Evolutionary conservation across 2,797 vertebrate genomes (phyloP).

Genomic region (Sitta carolinensis): DNA sequence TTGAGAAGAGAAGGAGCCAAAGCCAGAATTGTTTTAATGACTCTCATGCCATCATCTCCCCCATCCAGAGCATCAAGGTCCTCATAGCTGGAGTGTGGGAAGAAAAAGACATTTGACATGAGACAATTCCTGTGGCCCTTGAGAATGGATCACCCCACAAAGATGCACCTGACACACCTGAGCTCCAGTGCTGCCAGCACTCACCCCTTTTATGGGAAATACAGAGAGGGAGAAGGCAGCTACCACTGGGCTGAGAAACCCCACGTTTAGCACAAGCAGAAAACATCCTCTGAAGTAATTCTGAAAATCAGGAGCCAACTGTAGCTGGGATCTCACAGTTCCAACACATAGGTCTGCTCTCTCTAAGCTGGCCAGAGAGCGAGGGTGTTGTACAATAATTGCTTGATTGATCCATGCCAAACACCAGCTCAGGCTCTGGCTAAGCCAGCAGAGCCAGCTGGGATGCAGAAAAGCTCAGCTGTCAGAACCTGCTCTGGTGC

Average conservation of each 20-base stretch:
- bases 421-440: not conserved
- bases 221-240: not conserved
- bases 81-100: constrained; percentile 83
- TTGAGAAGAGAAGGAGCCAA: constrained; percentile 83
- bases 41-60: constrained; percentile 85
- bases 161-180: not conserved
- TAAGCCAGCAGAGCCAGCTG: not conserved
- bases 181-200: not conserved
- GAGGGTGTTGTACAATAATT: not conserved
- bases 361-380: not conserved
- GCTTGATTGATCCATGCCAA: not conserved
- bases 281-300: not conserved
- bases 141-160: not conserved
- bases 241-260: not conserved
- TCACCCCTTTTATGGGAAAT: not conserved
- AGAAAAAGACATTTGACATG: not conserved
- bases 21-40: constrained; percentile 85
- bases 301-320: not conserved
- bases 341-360: not conserved
- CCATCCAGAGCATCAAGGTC: constrained; percentile 88
- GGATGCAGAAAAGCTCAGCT: not conserved
- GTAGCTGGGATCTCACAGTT: not conserved
- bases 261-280: not conserved
- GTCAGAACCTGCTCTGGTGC: not conserved
- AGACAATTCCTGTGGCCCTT: not conserved